Conservation (phyloP, 2,888 invertebrate genomes). For the Drosophila seclusa region DNA sequence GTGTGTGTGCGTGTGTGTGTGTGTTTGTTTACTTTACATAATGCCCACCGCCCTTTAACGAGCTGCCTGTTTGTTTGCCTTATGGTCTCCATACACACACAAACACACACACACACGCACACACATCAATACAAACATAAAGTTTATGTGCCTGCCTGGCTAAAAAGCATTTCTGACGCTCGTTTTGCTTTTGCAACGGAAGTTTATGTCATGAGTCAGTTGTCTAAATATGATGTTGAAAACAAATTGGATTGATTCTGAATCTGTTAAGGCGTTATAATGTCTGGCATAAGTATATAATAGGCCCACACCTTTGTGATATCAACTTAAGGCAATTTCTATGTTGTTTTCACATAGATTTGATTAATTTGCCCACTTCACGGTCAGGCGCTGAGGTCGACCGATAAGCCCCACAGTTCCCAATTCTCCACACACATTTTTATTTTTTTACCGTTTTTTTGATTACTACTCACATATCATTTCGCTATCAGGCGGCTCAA, state of each 20-base stretch:
- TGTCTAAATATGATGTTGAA: slow-evolving; percentile 53
- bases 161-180: slow-evolving; percentile 45
- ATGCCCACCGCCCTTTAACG: slow-evolving; percentile 14
- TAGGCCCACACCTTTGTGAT: slow-evolving; percentile 43
- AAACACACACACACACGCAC: slow-evolving; percentile 23
- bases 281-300: neutral
- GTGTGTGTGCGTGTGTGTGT: slow-evolving; percentile 2
- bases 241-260: slow-evolving; percentile 54
- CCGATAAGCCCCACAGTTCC: slow-evolving; percentile 53
- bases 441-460: slow-evolving; percentile 16
- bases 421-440: slow-evolving; percentile 33
- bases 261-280: slow-evolving; percentile 35
- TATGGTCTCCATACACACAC: slow-evolving; percentile 61
- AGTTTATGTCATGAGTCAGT: slow-evolving; percentile 73
- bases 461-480: slow-evolving; percentile 30
- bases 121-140: neutral
- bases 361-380: slow-evolving; percentile 61
- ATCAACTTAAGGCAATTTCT: slow-evolving; percentile 12
- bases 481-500: slow-evolving; percentile 35
- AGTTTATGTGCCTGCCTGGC: slow-evolving; percentile 32
- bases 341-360: slow-evolving; percentile 17
- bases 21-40: slow-evolving; percentile 67
- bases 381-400: slow-evolving; percentile 68
- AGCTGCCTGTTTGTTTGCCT: slow-evolving; percentile 63
- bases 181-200: slow-evolving; percentile 69